These are phyloP conservation scores for Kryphioiulus occultus DNA, from an alignment of 2,888 invertebrate species.

Conservation along the genomic window DNA sequence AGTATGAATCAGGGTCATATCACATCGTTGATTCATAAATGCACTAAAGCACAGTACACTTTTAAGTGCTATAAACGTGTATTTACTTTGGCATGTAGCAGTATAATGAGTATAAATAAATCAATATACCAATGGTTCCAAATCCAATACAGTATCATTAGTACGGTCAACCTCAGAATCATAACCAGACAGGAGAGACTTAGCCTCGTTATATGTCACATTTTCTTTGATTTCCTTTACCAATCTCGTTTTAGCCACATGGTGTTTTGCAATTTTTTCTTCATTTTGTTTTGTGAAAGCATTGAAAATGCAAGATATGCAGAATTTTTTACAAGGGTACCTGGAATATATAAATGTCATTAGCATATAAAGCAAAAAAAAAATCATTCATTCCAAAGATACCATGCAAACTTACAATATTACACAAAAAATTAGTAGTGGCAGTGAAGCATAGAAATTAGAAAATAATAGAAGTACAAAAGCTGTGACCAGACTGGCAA, in stretches of 20 bases:
- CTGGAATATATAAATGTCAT: background rate
- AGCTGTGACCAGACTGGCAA: background rate
- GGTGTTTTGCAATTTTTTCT: background rate
- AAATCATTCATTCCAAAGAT: background rate
- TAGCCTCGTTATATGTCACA: background rate
- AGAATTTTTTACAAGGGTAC: background rate
- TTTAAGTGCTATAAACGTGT: background rate
- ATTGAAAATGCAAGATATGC: background rate
- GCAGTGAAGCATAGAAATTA: background rate
- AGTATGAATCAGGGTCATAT: too few relatives aligned
- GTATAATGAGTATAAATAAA: background rate
- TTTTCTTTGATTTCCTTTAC: background rate
- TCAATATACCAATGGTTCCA: background rate
- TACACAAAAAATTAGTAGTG: background rate
- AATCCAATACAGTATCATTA: background rate
- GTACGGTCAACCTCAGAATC: background rate
- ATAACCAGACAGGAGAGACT: background rate
- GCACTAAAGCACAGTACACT: too few relatives aligned
- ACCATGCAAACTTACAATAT: background rate
- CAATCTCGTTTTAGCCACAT: background rate
- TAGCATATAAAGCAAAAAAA: background rate
- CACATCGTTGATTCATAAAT: too few relatives aligned
- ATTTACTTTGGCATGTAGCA: background rate
- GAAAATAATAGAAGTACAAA: background rate
- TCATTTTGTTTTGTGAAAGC: background rate